These are phyloP conservation scores for Cephonodes hylas DNA, from an alignment of 2,888 invertebrate species.

Conservation along the genomic window DNA sequence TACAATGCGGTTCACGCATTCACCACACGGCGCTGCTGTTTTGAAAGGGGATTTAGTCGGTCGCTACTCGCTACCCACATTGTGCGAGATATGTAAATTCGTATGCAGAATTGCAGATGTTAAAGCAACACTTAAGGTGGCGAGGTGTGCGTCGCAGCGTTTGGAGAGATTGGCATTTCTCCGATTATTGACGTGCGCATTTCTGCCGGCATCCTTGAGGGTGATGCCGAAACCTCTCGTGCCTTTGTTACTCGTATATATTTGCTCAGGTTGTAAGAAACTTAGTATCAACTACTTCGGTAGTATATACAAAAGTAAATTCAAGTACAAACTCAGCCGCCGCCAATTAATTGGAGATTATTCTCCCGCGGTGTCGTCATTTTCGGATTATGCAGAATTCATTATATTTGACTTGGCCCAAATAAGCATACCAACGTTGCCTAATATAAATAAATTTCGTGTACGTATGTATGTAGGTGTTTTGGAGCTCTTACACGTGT, in stretches of 20 bases:
- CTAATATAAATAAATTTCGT: neutral
- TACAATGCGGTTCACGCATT: constrained; percentile 46
- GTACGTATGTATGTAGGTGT: neutral
- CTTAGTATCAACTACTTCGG: too few relatives aligned
- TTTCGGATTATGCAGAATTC: neutral
- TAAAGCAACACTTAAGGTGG: constrained; percentile 28
- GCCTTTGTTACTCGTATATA: neutral
- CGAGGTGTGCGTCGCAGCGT: constrained; percentile 20
- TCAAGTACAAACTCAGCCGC: too few relatives aligned
- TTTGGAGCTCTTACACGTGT: neutral
- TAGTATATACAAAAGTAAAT: too few relatives aligned
- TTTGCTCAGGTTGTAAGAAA: too few relatives aligned
- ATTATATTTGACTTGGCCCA: neutral
- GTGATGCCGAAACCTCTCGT: neutral
- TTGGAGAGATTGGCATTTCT: constrained; percentile 20
- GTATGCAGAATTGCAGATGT: constrained; percentile 43
- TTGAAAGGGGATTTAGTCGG: constrained; percentile 42
- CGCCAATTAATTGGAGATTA: neutral
- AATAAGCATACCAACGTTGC: neutral
- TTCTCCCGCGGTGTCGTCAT: neutral
- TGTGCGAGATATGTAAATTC: constrained; percentile 46
- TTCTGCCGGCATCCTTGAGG: neutral
- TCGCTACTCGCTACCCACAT: constrained; percentile 26
- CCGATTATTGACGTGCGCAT: neutral
- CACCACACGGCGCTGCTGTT: constrained; percentile 28